phyloP scores from a whole-genome alignment of 2,113 vertebrate species.

The Psettodes erumei region DNA sequence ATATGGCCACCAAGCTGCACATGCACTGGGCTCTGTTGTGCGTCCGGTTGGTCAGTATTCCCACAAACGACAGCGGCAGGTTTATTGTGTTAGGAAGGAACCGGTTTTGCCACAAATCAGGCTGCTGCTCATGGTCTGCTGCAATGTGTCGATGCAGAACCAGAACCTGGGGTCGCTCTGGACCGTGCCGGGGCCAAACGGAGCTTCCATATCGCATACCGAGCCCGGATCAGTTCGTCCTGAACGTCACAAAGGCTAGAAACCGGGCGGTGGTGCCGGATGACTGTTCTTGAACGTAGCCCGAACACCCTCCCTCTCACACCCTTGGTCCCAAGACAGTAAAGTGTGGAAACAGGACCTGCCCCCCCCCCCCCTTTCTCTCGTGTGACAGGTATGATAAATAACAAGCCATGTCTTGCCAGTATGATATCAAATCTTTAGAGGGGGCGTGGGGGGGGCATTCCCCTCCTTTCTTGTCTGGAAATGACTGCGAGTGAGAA shows the following conservation, averaged over 20 bases:
- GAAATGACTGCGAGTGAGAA: conserved; percentile 57
- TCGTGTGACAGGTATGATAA: conserved; percentile 66
- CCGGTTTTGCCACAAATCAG: conserved; percentile 63
- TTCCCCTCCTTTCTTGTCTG: conserved; percentile 58
- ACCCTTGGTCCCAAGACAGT: conserved; percentile 29
- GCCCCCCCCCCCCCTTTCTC: conserved; percentile 8
- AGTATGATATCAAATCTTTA: conserved; percentile 61
- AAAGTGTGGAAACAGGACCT: conserved; percentile 46
- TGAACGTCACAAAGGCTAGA: too few relatives aligned
- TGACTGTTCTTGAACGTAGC: conserved; percentile 35
- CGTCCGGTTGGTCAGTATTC: conserved; percentile 72
- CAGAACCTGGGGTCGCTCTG: conserved; percentile 32
- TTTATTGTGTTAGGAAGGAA: conserved; percentile 65
- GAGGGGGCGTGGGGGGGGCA: conserved; percentile 51
- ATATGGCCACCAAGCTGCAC: conserved; percentile 78
- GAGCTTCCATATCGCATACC: conserved; percentile 29
- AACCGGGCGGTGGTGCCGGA: conserved; percentile 27
- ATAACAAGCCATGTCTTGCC: conserved; percentile 66
- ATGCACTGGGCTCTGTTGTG: conserved; percentile 65
- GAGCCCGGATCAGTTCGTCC: too few relatives aligned
- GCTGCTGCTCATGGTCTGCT: conserved; percentile 53
- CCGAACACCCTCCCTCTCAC: conserved; percentile 4
- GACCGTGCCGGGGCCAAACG: neutral
- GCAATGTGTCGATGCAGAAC: conserved; percentile 42
- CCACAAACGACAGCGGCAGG: conserved; percentile 58